A percentile compares a stretch with the other conserved stretches of the same genome.
Conservation (phyloP, 37 sponge, comb jelly and placozoan species). For the Tethya wilhelma region DNA sequence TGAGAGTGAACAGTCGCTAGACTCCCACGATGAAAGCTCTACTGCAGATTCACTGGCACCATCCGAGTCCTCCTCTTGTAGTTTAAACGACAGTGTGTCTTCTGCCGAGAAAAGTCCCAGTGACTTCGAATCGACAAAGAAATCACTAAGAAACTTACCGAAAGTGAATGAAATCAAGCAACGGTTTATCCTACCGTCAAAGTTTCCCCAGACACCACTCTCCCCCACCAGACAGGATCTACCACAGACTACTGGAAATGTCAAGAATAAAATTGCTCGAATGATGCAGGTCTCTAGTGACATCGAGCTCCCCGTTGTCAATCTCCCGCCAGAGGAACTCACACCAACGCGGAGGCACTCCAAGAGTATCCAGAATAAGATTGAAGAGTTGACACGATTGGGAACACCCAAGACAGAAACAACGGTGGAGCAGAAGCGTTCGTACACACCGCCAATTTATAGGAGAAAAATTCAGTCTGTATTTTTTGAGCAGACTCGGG, state of each 20-base stretch:
- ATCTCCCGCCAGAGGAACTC: neutral
- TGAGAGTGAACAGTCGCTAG: too few species aligned
- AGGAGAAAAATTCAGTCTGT: conserved; percentile 29
- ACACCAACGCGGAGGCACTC: neutral
- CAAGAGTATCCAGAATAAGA: conserved; percentile 1
- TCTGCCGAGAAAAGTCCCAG: neutral
- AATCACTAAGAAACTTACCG: neutral
- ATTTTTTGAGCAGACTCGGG: neutral
- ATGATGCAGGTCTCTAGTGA: too few species aligned
- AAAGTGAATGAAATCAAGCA: conserved; percentile 20
- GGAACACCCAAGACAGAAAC: neutral
- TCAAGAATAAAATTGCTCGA: conserved; percentile 24
- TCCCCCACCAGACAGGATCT: neutral
- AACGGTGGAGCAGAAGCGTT: neutral
- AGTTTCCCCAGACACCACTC: neutral
- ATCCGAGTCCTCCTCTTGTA: too few species aligned
- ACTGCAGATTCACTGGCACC: too few species aligned
- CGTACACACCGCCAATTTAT: conserved; percentile 12
- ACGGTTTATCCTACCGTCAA: conserved; percentile 6
- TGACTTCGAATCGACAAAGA: neutral
- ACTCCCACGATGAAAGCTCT: too few species aligned
- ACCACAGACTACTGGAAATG: neutral
- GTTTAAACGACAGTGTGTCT: too few species aligned
- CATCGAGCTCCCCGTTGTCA: too few species aligned
- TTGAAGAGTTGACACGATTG: neutral